Conservation (phyloP, 2,888 invertebrate genomes). For the Gari tellinella region DNA sequence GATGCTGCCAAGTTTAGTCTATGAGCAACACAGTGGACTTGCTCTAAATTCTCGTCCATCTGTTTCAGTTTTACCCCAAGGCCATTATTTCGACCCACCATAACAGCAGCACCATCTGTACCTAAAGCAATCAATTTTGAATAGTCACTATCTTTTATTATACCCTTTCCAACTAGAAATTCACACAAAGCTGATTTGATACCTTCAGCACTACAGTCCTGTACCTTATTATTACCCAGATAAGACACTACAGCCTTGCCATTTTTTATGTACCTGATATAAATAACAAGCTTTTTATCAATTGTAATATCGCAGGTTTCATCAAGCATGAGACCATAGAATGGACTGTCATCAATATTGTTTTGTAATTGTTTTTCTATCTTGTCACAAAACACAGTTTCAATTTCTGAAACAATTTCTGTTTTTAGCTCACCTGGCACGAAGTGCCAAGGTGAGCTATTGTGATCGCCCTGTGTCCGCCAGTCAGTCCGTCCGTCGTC, state of each 20-base stretch:
- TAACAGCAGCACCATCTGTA: conserved; percentile 30
- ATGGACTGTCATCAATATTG: conserved; percentile 13
- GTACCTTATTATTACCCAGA: conserved; percentile 11
- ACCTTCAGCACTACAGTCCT: conserved; percentile 26
- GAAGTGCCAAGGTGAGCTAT: too few relatives aligned
- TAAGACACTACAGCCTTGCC: conserved; percentile 11
- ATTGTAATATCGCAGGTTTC: conserved; percentile 14
- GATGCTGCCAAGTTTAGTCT: conserved; percentile 10
- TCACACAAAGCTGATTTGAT: conserved; percentile 18
- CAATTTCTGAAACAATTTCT: too few relatives aligned
- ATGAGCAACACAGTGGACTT: conserved; percentile 20
- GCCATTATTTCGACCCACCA: conserved; percentile 23
- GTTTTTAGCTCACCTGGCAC: too few relatives aligned
- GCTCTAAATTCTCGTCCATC: background rate
- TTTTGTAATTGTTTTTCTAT: conserved; percentile 1
- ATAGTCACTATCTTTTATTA: conserved; percentile 7
- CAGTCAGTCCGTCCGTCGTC: too few relatives aligned
- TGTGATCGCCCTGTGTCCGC: too few relatives aligned
- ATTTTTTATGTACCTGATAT: conserved; percentile 18
- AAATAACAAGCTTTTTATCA: conserved; percentile 19
- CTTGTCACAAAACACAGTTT: conserved; percentile 9
- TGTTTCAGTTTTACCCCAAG: conserved; percentile 13
- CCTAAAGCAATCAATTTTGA: conserved; percentile 18
- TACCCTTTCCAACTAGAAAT: conserved; percentile 12
- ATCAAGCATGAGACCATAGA: conserved; percentile 20